Percentiles rank a stretch among this genome's conserved stretches.
These are phyloP conservation scores for Ramphastos sulfuratus DNA, from an alignment of 2,113 vertebrate genomes.

Conservation along the genomic window DNA sequence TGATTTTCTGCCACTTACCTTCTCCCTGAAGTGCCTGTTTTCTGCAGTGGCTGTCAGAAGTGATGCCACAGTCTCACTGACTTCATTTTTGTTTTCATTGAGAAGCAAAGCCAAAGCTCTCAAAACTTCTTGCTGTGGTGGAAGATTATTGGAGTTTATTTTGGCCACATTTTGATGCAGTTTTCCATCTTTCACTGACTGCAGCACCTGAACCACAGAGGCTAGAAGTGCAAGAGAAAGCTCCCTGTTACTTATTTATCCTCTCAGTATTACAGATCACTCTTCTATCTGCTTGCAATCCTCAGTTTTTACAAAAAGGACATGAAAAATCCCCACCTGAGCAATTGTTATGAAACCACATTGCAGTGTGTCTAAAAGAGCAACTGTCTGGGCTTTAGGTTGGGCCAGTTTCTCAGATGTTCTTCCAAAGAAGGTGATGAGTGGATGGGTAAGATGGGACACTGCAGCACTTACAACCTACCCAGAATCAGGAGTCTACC, in stretches of 20 bases:
- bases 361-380: not conserved
- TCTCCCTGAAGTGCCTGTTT: conserved; percentile 84
- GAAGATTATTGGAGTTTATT: conserved; percentile 77
- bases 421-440: not conserved
- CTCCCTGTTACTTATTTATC: not conserved
- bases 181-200: conserved; percentile 73
- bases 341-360: not conserved
- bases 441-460: not conserved
- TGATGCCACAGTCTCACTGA: conserved; percentile 79
- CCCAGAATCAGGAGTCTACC: not conserved
- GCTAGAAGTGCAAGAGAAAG: conserved; percentile 68
- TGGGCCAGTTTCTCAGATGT: not conserved
- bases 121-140: conserved; percentile 81
- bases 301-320: not conserved
- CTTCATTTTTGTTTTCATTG: conserved; percentile 77
- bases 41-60: conserved; percentile 83
- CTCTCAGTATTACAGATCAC: not conserved
- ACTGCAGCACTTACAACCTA: rapidly evolving
- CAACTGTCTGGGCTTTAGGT: not conserved
- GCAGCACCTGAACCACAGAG: conserved; percentile 79
- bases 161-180: conserved; percentile 77
- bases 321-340: not conserved
- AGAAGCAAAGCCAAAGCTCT: conserved; percentile 86
- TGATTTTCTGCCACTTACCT: conserved; percentile 77
- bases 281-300: not conserved